Base-by-base conservation (phyloP, 2,113 vertebrate genomes). In the Anser brachyrhynchus region DNA sequence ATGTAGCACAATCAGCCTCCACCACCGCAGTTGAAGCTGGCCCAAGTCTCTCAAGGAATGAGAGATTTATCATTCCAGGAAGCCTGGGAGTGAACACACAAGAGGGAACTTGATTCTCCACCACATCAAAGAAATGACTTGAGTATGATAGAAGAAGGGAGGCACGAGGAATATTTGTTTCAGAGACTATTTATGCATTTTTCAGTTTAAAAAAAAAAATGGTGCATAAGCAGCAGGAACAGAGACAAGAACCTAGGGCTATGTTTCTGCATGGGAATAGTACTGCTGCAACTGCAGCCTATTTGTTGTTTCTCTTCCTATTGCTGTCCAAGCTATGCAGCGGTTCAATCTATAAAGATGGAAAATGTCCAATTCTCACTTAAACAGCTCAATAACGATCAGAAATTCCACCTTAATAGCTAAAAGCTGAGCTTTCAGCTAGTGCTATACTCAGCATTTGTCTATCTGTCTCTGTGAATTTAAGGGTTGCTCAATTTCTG, bases 401-500 rank as follows among this genome's bases (percentile, higher is more conserved):
- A 66, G 12, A 79, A 92, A 64, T 54, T 71, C 10, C 28, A 33
- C 11, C 75, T 54, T 21, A 84, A 39, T 7, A 51, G 13, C 8
- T 81, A 71, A 82, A 96, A 82, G 4, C 11, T 70, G 55, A 71
- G 20, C 15, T 81, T 74, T 61, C 49, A 18, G 3, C 8, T 81
- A 8, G 3, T 58, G 11, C 11, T 67, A 1, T 71, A 28, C 5
- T 74, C 46, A 64, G 8, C 8, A 13, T n/a, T 35, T 5, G 0
- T 54, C 18, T 59, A 29, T 39, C 3, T 59, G 5, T 41, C 23
- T 26, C 54, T 73, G 23, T 49, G 61, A 81, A 37, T 84, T 58
- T 62, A 3, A 3, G 5, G 1, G 16, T 87, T 58, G 16, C 6
- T 77, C 75, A 74, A 66, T 84, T 84, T 85, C 52, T 92, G 8